Conservation (phyloP, 2,888 invertebrate species). For the Eupithecia subfuscata region DNA sequence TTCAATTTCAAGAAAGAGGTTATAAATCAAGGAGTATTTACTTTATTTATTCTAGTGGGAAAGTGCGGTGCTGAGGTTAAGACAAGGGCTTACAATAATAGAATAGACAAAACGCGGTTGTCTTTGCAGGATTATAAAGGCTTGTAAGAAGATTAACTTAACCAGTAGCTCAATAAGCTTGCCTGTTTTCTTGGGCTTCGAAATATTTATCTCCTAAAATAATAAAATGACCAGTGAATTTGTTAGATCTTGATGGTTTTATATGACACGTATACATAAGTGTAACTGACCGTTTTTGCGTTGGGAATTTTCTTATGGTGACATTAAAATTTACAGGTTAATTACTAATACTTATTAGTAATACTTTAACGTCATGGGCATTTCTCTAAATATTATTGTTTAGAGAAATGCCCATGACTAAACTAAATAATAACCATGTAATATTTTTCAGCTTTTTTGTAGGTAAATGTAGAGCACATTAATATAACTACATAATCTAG, state of each 20-base stretch:
- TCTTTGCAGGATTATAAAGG: constrained; percentile 28
- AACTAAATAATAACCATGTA: background rate
- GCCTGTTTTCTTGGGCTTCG: background rate
- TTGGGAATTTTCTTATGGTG: background rate
- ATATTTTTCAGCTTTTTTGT: background rate
- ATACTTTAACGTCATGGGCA: background rate
- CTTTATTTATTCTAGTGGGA: constrained; percentile 5
- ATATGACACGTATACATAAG: background rate
- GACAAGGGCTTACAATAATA: constrained; percentile 10
- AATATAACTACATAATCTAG: background rate
- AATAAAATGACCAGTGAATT: background rate
- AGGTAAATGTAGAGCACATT: background rate
- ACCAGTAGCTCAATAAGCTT: constrained; percentile 8
- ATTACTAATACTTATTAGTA: background rate
- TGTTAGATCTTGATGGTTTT: background rate
- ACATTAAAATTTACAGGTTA: background rate
- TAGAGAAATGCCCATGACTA: no score
- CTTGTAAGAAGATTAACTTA: background rate
- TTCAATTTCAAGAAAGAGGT: constrained; percentile 7
- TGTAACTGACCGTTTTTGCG: background rate
- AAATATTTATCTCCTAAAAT: background rate
- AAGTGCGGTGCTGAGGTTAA: constrained; percentile 11
- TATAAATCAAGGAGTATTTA: constrained; percentile 36
- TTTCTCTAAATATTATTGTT: background rate
- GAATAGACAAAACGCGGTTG: constrained; percentile 37